phyloP scores from a whole-genome alignment of 2,888 invertebrate species.

The Tipula helvola region DNA sequence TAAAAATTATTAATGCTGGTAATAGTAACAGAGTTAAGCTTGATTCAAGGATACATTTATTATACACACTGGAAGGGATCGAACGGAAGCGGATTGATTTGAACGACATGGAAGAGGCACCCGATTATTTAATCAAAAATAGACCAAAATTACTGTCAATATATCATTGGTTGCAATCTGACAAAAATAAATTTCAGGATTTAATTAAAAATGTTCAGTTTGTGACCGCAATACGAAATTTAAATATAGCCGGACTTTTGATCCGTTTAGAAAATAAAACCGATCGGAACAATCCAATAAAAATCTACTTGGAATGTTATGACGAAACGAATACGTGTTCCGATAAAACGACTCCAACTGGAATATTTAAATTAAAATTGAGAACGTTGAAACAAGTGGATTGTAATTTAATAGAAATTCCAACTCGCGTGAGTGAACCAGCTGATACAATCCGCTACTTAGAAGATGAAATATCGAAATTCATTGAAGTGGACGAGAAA shows the following conservation, averaged over 20 bases:
- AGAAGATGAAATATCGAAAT: background rate
- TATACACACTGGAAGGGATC: constrained; percentile 27
- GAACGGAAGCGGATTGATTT: constrained; percentile 24
- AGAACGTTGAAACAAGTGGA: constrained; percentile 24
- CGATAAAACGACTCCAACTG: constrained; percentile 24
- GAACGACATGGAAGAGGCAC: constrained; percentile 22
- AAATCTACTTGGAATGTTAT: constrained; percentile 24
- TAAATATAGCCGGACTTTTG: constrained; percentile 29
- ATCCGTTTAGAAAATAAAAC: constrained; percentile 19
- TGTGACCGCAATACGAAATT: constrained; percentile 26
- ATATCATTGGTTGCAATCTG: constrained; percentile 19
- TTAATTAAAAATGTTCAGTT: constrained; percentile 22
- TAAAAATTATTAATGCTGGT: constrained; percentile 6
- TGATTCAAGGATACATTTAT: constrained; percentile 27
- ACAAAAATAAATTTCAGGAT: constrained; percentile 16
- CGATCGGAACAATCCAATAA: background rate
- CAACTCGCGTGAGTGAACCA: background rate
- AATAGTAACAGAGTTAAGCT: constrained; percentile 26
- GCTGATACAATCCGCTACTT: background rate
- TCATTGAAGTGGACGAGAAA: background rate
- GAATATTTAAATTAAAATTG: constrained; percentile 26
- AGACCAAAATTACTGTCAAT: constrained; percentile 21
- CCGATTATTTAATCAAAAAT: constrained; percentile 24
- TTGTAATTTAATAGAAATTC: constrained; percentile 25
- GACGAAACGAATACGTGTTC: constrained; percentile 24